Evolutionary conservation across 2,797 vertebrate genomes (phyloP).

Genomic region (Pseudomugil gertrudae): DNA sequence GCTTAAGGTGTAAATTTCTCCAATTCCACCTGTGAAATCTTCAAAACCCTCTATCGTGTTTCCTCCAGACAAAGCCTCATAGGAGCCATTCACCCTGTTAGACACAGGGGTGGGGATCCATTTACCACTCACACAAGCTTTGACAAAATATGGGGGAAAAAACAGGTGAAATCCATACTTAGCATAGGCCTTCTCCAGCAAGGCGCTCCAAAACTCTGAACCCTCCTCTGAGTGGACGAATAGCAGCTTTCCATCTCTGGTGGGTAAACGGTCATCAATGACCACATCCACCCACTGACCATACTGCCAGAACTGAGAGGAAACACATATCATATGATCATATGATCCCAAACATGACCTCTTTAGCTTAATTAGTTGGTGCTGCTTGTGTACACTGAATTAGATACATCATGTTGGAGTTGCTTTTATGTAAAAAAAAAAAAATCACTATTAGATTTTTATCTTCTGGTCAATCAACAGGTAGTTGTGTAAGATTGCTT

Average conservation of each 20-base stretch:
- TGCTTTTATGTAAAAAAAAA: not conserved
- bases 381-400: not conserved
- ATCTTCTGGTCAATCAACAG: not conserved
- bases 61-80: constrained; percentile 89
- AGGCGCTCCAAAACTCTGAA: constrained; percentile 85
- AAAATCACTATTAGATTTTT: not conserved
- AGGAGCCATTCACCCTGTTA: constrained; percentile 85
- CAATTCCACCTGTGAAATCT: constrained; percentile 93
- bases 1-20: constrained; percentile 84
- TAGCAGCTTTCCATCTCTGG: constrained; percentile 84
- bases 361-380: not conserved
- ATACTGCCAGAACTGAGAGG: constrained; percentile 89
- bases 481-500: not conserved
- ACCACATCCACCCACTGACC: constrained; percentile 92
- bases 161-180: constrained; percentile 69
- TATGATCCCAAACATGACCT: not conserved
- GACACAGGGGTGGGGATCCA: not conserved
- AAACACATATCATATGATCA: constrained; percentile 7
- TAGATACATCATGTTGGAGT: not conserved
- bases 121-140: not conserved
- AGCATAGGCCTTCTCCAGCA: constrained; percentile 88
- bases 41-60: constrained; percentile 90
- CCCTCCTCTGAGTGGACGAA: constrained; percentile 86
- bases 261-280: constrained; percentile 86
- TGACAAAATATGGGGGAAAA: not conserved